Base-by-base conservation (phyloP, 2,888 invertebrate species). In the Scaptodrosophila latifasciaeformis region DNA sequence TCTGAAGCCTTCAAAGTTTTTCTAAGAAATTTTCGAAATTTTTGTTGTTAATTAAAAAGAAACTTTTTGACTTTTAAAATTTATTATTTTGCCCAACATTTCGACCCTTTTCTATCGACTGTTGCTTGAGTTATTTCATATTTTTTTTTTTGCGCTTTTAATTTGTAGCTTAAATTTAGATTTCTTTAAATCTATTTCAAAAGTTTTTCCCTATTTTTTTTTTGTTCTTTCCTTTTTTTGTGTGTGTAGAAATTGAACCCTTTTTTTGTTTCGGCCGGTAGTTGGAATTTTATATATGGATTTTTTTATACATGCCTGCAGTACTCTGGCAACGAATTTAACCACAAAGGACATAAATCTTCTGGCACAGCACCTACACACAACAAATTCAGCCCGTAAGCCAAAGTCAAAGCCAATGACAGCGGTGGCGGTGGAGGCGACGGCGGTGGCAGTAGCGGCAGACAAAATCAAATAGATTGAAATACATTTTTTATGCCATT, bases 401-500 rank as follows among this genome's bases (percentile, higher is more conserved):
- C 37, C 17, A 35, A 1, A 18, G 37, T 18, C 15, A 13, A 35
- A 37, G 15, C 17, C 34, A 34, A 30, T 10, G n/a, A 10, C 30
- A 31, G 7, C 13, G 6, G 48, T 18, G n/a, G 30, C 10, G 10
- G 31, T 44, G 49, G 56, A 49, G 48, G 58, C 58, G 65, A 58
- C 54, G 58, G 70, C 71, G 7, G 2, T 7, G 15, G 46, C 52
- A 46, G 49, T 59, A 58, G 60, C 54, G 62, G 45, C 60, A 51
- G 56, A 60, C 60, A 63, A 63, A 50, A 45, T 49, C 58, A 67
- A 72, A 79, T 70, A 79, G 70, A 75, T 70, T 64, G 70, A 61
- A 72, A 76, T 80, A 79, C 68, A 79, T 75, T 79, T 76, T 79
- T 72, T 79, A 77, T 70, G 49, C 54, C 59, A 54, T 49, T 49